Base-by-base conservation (phyloP, 1,140 invertebrate genomes). In the Saccostrea cuccullata region DNA sequence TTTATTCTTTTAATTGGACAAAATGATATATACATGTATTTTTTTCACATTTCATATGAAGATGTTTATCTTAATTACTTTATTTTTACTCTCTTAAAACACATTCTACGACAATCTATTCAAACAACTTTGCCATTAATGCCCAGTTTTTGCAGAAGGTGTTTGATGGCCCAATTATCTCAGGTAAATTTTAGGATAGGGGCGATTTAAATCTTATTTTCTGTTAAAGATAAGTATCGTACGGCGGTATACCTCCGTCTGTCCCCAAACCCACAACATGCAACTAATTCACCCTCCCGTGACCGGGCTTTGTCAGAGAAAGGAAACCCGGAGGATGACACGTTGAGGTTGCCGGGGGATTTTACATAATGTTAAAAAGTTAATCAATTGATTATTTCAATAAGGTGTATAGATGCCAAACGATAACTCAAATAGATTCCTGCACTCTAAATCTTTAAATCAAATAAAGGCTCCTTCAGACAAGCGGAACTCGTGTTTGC, bases 311-410 rank as follows among this genome's bases (percentile, higher is more conserved):
- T 77, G 70, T 77, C 26, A 77, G 17, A 77, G 30, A 26, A 11
- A 77, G 26, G 30, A 77, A 64, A 77, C 70, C 13, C 23, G 26
- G 26, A 30, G 70, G 70, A 77, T 77, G 70, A 36, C 70, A 30
- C 15, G 30, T 36, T 12, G 70, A 36, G 70, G 70, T 30, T 77
- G 30, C 70, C 70, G 70, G 70, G 70, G 70, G 70, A 77, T 77
- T 64, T 77, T 77, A 77, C 70, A 77, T 26, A 77, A 77, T 30
- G 70, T 77, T 77, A 77, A 77, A 67, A 77, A 77, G 70, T 77
- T 77, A 77, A 77, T 77, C 70, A 77, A 77, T 77, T 77, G 70
- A 77, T 77, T 77, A 77, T 77, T 77, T 36, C 70, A 77, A 77
- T 77, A 77, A 77, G 11, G 70, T 77, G 23, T 77, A 30, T 77